A percentile compares a stretch with the other conserved stretches of the same genome.
These are phyloP conservation scores for Agrochola circellaris DNA, from an alignment of 2,888 invertebrate species.

Conservation along the genomic window DNA sequence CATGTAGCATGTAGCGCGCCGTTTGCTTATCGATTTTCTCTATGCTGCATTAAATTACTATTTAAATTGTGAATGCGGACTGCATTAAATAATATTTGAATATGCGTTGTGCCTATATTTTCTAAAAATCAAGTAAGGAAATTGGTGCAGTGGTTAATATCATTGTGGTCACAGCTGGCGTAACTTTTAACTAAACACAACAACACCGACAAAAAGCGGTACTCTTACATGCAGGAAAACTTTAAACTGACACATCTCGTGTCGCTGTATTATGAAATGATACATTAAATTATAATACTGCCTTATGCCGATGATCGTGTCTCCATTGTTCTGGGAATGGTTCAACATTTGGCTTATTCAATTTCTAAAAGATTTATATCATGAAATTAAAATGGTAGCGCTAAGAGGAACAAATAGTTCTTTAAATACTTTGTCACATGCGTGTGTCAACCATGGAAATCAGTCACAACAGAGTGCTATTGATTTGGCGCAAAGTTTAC, in stretches of 20 bases:
- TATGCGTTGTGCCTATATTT: constrained; percentile 75
- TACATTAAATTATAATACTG: constrained; percentile 48
- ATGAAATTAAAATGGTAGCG: constrained; percentile 89
- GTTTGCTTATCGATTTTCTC: constrained; percentile 90
- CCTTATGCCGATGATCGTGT: constrained; percentile 85
- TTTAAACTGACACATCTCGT: constrained; percentile 30
- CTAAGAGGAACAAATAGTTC: constrained; percentile 84
- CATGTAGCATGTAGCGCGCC: constrained; percentile 86
- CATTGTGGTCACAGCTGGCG: constrained; percentile 57
- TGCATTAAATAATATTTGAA: constrained; percentile 74
- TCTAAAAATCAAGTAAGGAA: constrained; percentile 70
- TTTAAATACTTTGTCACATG: constrained; percentile 80
- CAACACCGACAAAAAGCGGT: constrained; percentile 33
- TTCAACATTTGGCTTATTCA: constrained; percentile 87
- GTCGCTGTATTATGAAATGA: constrained; percentile 52
- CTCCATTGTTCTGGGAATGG: constrained; percentile 88
- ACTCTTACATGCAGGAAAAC: constrained; percentile 24
- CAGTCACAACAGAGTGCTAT: constrained; percentile 78
- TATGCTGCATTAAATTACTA: constrained; percentile 89
- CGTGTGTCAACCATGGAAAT: constrained; percentile 81
- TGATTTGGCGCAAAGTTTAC: constrained; percentile 83
- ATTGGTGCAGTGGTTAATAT: constrained; percentile 68
- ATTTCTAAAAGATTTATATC: constrained; percentile 87
- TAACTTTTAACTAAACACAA: constrained; percentile 41
- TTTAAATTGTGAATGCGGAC: constrained; percentile 86